Percentiles rank a stretch among this genome's conserved stretches.
Evolutionary conservation across 2,888 invertebrate species (phyloP).

Genomic region (Rhagonycha fulva): DNA sequence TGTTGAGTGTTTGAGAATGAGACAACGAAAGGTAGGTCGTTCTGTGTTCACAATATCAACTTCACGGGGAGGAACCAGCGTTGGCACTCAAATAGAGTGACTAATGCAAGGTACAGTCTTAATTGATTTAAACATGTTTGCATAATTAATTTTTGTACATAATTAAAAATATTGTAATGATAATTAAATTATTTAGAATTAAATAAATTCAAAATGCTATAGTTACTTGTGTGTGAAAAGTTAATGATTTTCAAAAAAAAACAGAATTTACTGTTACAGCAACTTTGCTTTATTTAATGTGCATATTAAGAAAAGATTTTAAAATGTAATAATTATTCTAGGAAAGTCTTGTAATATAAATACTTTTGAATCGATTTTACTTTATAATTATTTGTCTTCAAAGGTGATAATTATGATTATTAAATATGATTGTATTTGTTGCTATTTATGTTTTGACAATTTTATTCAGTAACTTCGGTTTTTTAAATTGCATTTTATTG

Average conservation of each 20-base stretch:
- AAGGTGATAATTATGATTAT: background rate
- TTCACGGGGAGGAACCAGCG: constrained; percentile 62
- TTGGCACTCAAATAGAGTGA: constrained; percentile 79
- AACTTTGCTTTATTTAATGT: background rate
- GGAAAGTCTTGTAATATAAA: background rate
- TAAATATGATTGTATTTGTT: background rate
- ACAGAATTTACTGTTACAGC: background rate
- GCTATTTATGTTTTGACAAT: background rate
- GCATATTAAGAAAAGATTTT: background rate
- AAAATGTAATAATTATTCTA: background rate
- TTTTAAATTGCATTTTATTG: background rate
- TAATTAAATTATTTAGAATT: background rate
- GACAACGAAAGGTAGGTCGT: constrained; percentile 53
- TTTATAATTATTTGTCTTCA: background rate
- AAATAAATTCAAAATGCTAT: background rate
- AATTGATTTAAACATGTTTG: constrained; percentile 38
- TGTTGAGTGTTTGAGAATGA: background rate
- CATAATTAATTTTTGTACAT: constrained; percentile 24
- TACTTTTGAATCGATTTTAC: background rate
- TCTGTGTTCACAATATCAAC: constrained; percentile 61
- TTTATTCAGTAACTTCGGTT: background rate
- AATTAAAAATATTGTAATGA: background rate
- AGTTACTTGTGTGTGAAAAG: background rate
- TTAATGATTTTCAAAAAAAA: background rate
- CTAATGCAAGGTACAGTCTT: constrained; percentile 79